Evolutionary conservation across 1,140 invertebrate species (phyloP).

Genomic region (Heliconius congener): DNA sequence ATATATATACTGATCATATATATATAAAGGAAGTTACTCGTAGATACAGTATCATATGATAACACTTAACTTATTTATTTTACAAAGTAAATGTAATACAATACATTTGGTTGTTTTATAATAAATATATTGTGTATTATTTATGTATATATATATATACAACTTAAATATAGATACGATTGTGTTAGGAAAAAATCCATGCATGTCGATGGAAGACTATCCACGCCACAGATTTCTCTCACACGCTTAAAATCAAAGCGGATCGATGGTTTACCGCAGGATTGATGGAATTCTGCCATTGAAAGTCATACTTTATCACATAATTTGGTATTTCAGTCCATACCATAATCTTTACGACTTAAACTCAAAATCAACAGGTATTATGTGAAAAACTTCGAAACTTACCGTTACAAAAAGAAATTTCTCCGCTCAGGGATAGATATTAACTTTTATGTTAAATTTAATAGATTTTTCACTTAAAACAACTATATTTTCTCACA

Average conservation of each 20-base stretch:
- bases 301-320: conserved; percentile 3
- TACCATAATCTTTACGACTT: background rate
- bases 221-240: background rate
- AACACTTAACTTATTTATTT: too few species aligned
- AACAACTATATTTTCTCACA: conserved; percentile 26
- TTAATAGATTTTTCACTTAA: conserved; percentile 24
- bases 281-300: background rate
- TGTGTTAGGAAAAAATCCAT: background rate
- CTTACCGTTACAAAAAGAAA: conserved; percentile 16
- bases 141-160: too few species aligned
- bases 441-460: background rate
- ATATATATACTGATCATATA: too few species aligned
- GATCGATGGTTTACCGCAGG: background rate
- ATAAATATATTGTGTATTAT: too few species aligned
- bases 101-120: too few species aligned
- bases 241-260: background rate
- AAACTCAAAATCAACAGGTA: conserved; percentile 24
- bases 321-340: background rate
- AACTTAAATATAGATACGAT: background rate
- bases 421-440: background rate
- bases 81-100: too few species aligned
- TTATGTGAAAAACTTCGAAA: background rate
- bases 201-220: background rate
- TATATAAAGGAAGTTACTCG: too few species aligned
- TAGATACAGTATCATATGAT: too few species aligned